Percentiles rank a stretch among this genome's conserved stretches.
These are phyloP conservation scores for Strigamia maritima DNA, from an alignment of 2,888 invertebrate genomes.

Conservation along the genomic window DNA sequence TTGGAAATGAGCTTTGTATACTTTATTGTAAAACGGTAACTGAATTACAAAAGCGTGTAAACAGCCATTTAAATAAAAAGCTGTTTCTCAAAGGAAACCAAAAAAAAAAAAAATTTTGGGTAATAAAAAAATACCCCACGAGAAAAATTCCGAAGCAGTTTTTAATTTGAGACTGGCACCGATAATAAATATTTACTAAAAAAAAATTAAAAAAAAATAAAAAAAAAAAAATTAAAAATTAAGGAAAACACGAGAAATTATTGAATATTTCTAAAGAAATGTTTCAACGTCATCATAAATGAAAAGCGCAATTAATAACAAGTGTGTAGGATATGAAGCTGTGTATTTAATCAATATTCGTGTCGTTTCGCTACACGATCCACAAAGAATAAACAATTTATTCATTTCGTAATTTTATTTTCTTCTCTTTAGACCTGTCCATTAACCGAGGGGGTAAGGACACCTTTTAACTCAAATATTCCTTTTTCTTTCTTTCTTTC, in stretches of 20 bases:
- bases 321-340: conserved; percentile 20
- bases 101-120: conserved; percentile 1
- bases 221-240: neutral
- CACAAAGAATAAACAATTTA: conserved; percentile 31
- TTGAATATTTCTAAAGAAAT: neutral
- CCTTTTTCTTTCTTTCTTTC: neutral
- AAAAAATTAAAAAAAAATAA: neutral
- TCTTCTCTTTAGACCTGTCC: conserved; percentile 32
- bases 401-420: conserved; percentile 34
- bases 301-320: conserved; percentile 25
- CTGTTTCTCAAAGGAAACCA: neutral
- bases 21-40: neutral
- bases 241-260: neutral
- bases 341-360: conserved; percentile 34
- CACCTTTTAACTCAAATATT: conserved; percentile 5
- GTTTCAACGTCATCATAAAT: neutral
- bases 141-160: conserved; percentile 22
- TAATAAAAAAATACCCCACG: neutral
- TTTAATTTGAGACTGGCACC: conserved; percentile 27
- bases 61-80: neutral
- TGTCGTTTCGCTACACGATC: conserved; percentile 34
- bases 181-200: neutral
- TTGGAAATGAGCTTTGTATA: neutral
- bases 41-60: conserved; percentile 5
- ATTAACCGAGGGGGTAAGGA: neutral